These are phyloP conservation scores for Archips crataeganus DNA, from an alignment of 2,888 invertebrate genomes.

Conservation along the genomic window DNA sequence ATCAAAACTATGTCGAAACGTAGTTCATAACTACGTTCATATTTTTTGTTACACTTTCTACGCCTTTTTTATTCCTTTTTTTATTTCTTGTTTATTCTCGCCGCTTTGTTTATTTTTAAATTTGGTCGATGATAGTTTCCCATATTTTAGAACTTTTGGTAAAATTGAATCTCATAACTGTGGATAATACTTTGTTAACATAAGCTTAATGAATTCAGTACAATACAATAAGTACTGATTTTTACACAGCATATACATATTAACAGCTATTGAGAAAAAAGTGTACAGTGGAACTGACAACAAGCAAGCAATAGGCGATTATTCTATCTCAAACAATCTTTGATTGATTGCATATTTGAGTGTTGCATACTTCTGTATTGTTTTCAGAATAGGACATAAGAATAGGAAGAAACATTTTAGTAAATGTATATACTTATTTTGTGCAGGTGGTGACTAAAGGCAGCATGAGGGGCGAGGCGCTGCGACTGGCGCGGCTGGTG, in stretches of 20 bases:
- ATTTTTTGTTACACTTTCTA: slow-evolving; percentile 57
- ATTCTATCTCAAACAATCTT: too few relatives aligned
- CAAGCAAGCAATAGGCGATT: too few relatives aligned
- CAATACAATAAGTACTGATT: too few relatives aligned
- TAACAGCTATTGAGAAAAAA: too few relatives aligned
- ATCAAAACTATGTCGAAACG: slow-evolving; percentile 35
- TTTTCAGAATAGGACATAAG: neutral
- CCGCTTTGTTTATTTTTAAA: slow-evolving; percentile 28
- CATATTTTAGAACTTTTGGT: neutral
- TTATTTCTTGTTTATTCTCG: slow-evolving; percentile 32
- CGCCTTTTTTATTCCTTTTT: slow-evolving; percentile 33
- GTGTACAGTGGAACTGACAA: too few relatives aligned
- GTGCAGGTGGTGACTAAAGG: slow-evolving; percentile 63
- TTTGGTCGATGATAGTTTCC: slow-evolving; percentile 22
- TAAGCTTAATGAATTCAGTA: too few relatives aligned
- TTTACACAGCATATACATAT: too few relatives aligned
- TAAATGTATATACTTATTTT: slow-evolving; percentile 32
- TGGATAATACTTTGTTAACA: neutral
- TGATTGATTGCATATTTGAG: neutral
- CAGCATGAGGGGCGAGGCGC: slow-evolving; percentile 75
- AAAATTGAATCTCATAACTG: neutral
- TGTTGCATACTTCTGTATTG: neutral
- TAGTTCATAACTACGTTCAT: slow-evolving; percentile 44
- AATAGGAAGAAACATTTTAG: too few relatives aligned
- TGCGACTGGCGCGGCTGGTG: slow-evolving; percentile 77